A percentile compares a stretch with the other conserved stretches of the same genome.
phyloP scores from a whole-genome alignment of 1,140 invertebrate species.

The Pemphigus obesinymphae region DNA sequence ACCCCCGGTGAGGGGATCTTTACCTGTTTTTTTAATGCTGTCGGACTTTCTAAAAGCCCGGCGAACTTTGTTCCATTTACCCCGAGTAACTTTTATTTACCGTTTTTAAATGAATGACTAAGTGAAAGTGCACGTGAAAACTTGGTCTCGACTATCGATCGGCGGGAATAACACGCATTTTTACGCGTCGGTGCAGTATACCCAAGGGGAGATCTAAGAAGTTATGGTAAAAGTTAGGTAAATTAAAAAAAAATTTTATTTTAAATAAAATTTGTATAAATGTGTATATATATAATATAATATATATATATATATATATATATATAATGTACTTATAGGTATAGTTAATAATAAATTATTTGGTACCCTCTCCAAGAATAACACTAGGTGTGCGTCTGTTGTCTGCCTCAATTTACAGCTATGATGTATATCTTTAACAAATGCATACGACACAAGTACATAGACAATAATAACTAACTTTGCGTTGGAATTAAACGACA shows the following conservation, averaged over 20 bases:
- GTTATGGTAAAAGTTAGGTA: no score
- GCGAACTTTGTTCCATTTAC: constrained; percentile 1
- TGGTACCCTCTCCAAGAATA: no score
- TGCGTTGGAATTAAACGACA: constrained; percentile 3
- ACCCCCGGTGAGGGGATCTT: background rate
- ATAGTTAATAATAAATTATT: no score
- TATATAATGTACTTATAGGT: no score
- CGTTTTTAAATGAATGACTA: background rate
- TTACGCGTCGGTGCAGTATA: no score
- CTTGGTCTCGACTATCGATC: background rate
- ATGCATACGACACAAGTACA: background rate
- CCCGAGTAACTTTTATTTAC: constrained; percentile 8
- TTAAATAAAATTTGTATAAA: no score
- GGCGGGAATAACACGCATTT: background rate
- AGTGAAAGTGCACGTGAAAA: background rate
- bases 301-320: no score
- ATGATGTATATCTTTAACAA: constrained; percentile 10
- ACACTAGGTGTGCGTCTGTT: no score
- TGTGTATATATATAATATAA: no score
- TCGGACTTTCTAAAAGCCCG: constrained; percentile 21
- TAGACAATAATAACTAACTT: background rate
- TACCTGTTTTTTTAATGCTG: constrained; percentile 32
- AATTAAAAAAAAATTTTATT: no score
- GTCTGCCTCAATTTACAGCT: background rate
- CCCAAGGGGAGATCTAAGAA: no score